Percentiles rank a stretch among this genome's conserved stretches.
Evolutionary conservation across 2,797 vertebrate species (phyloP).

Genomic region (Acanthurus lineatus): DNA sequence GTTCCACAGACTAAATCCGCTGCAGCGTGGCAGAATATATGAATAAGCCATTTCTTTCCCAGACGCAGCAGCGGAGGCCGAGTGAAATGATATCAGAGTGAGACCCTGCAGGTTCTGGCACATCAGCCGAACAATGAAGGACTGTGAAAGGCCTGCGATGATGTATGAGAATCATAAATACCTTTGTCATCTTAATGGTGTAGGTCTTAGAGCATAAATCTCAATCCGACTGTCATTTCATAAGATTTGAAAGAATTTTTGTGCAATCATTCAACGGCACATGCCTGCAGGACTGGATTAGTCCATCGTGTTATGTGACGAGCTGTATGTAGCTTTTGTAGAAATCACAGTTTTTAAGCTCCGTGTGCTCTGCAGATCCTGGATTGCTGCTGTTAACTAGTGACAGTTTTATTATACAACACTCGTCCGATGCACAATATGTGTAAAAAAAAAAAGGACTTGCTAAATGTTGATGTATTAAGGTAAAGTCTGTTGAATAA

Average conservation of each 20-base stretch:
- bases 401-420: too few species aligned
- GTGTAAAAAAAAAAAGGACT: too few species aligned
- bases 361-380: background rate
- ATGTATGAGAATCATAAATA: slow-evolving; percentile 56
- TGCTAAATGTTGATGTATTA: too few species aligned
- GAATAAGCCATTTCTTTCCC: slow-evolving; percentile 60
- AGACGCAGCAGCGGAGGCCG: slow-evolving; percentile 34
- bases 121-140: slow-evolving; percentile 64
- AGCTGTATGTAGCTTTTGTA: background rate
- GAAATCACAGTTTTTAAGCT: background rate
- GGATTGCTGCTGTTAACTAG: background rate
- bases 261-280: slow-evolving; percentile 15
- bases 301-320: background rate
- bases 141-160: slow-evolving; percentile 41
- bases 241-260: slow-evolving; percentile 26
- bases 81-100: slow-evolving; percentile 58
- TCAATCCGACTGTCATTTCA: slow-evolving; percentile 37
- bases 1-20: slow-evolving; percentile 49
- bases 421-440: too few species aligned
- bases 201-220: slow-evolving; percentile 61
- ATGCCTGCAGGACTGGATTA: slow-evolving; percentile 18
- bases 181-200: slow-evolving; percentile 60
- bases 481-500: too few species aligned
- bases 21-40: slow-evolving; percentile 49
- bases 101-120: slow-evolving; percentile 69